Percentiles rank a stretch among this genome's conserved stretches.
These are phyloP conservation scores for Conus ventricosus DNA, from an alignment of 1,140 invertebrate species.

Conservation along the genomic window DNA sequence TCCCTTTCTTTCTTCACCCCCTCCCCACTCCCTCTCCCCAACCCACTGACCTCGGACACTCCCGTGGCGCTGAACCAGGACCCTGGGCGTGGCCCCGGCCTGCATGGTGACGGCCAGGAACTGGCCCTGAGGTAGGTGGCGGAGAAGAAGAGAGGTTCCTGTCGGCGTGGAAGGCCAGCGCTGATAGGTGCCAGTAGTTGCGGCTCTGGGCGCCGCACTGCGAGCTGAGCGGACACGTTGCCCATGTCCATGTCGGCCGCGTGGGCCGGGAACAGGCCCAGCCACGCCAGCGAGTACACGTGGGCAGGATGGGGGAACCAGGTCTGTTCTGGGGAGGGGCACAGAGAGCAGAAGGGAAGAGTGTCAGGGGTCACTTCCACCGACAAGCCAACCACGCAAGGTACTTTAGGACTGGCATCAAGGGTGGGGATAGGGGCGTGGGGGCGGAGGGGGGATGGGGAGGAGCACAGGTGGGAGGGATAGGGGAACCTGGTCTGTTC, in stretches of 20 bases:
- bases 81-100: constrained; percentile 48
- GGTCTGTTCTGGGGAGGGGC: constrained; percentile 38
- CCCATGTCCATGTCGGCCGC: constrained; percentile 60
- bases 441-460: no score
- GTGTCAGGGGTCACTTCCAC: no score
- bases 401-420: no score
- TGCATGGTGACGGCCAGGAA: constrained; percentile 54
- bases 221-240: constrained; percentile 59
- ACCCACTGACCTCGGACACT: constrained; percentile 51
- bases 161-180: constrained; percentile 54
- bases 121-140: constrained; percentile 59
- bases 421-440: no score
- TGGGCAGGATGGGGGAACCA: constrained; percentile 56
- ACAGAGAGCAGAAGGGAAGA: no score
- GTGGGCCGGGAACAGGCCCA: constrained; percentile 65
- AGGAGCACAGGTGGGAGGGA: constrained; percentile 53
- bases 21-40: background rate
- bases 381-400: background rate
- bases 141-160: constrained; percentile 60
- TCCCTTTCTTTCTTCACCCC: no score
- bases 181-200: constrained; percentile 54
- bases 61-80: constrained; percentile 58
- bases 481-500: constrained; percentile 46
- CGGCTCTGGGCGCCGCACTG: constrained; percentile 54
- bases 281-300: constrained; percentile 63